These are phyloP conservation scores for Ectemnius continuus DNA, from an alignment of 2,888 invertebrate genomes.

Conservation along the genomic window DNA sequence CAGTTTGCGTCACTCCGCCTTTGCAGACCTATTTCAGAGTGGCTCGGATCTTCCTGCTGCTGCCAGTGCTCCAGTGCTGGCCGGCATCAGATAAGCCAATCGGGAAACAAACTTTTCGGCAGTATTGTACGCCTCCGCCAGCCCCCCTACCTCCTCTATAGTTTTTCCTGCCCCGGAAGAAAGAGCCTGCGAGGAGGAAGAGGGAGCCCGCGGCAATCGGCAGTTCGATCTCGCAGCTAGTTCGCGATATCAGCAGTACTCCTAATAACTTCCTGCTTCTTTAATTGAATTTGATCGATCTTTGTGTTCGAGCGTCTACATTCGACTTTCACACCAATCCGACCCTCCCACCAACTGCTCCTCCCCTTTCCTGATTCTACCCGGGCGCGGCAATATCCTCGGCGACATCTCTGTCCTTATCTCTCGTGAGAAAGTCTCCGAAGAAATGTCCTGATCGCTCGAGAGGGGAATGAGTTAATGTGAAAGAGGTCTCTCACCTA, in stretches of 20 bases:
- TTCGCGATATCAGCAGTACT: slow-evolving; percentile 41
- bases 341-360: slow-evolving; percentile 16
- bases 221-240: slow-evolving; percentile 48
- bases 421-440: too few relatives aligned
- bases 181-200: slow-evolving; percentile 16
- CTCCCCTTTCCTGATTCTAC: slow-evolving; percentile 20
- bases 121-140: slow-evolving; percentile 45
- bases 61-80: slow-evolving; percentile 31
- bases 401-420: not conserved
- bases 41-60: slow-evolving; percentile 21
- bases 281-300: slow-evolving; percentile 60
- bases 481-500: not conserved
- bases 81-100: slow-evolving; percentile 65
- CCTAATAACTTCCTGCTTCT: slow-evolving; percentile 62
- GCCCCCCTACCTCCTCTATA: slow-evolving; percentile 28
- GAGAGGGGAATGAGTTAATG: not conserved
- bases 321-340: slow-evolving; percentile 24
- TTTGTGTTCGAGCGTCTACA: slow-evolving; percentile 8
- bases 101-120: slow-evolving; percentile 66
- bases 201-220: slow-evolving; percentile 51
- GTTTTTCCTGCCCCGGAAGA: slow-evolving; percentile 30
- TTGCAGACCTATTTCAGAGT: slow-evolving; percentile 58
- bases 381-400: not conserved
- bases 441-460: not conserved
- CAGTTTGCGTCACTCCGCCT: slow-evolving; percentile 55